These are phyloP conservation scores for Octodonta nipae DNA, from an alignment of 2,888 invertebrate species.

Conservation along the genomic window DNA sequence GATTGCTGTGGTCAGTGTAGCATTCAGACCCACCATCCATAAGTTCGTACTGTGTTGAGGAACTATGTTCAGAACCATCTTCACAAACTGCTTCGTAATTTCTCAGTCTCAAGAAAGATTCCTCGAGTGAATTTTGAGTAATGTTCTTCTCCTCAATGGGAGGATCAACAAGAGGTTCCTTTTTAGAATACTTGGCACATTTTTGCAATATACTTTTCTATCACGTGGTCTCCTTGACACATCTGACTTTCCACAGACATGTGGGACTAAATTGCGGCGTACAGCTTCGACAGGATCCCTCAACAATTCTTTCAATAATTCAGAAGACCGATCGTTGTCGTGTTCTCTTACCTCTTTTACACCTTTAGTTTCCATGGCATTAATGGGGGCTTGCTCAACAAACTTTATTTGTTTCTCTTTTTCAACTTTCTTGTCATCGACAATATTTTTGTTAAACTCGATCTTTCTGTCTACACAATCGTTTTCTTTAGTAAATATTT, in stretches of 20 bases:
- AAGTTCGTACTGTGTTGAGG: constrained; percentile 60
- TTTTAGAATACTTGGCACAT: constrained; percentile 48
- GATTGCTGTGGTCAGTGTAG: constrained; percentile 48
- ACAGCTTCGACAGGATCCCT: constrained; percentile 66
- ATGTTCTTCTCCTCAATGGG: constrained; percentile 45
- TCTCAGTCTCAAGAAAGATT: constrained; percentile 3
- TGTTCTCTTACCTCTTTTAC: constrained; percentile 14
- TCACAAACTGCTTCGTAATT: constrained; percentile 31
- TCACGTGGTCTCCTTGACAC: constrained; percentile 34
- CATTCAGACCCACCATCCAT: constrained; percentile 63
- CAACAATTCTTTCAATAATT: constrained; percentile 43
- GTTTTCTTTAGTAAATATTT: constrained; percentile 7
- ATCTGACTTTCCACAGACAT: constrained; percentile 55
- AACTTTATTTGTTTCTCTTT: too few species aligned
- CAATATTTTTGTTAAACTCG: constrained; percentile 4
- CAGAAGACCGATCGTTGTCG: constrained; percentile 16
- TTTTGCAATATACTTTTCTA: constrained; percentile 33
- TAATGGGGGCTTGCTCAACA: neutral
- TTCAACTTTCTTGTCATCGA: constrained; percentile 4
- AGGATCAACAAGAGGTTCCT: constrained; percentile 45
- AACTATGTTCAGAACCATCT: constrained; percentile 38
- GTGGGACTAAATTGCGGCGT: constrained; percentile 58
- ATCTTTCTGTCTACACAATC: constrained; percentile 11
- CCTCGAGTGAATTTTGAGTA: constrained; percentile 13
- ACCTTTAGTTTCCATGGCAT: too few species aligned